Evolutionary conservation across 2,797 vertebrate species (phyloP).

Genomic region (Girardinus metallicus): DNA sequence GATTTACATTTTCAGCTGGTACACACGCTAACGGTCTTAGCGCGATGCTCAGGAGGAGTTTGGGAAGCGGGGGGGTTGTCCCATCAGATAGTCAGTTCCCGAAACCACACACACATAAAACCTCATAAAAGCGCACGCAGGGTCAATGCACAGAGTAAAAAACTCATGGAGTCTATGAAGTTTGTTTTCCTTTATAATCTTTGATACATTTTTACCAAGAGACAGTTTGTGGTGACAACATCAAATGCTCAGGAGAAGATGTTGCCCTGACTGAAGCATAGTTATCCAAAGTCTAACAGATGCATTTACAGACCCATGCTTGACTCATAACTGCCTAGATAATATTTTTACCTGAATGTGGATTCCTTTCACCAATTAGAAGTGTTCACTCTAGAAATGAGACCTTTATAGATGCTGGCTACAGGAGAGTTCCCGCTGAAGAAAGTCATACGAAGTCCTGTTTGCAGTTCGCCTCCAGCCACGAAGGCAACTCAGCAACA

Average conservation of each 20-base stretch:
- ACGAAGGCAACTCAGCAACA: neutral
- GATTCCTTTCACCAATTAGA: neutral
- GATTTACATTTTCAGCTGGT: too few species aligned
- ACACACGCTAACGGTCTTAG: too few species aligned
- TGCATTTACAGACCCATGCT: neutral
- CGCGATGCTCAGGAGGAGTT: too few species aligned
- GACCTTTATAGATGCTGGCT: neutral
- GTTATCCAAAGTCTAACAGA: neutral
- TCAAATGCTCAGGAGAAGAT: too few species aligned
- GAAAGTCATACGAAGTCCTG: neutral
- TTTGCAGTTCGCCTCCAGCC: neutral
- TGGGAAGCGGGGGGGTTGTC: too few species aligned
- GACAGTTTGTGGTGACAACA: neutral
- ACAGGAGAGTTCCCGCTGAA: neutral
- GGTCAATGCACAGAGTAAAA: too few species aligned
- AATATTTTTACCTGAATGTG: neutral
- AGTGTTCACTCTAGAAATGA: neutral
- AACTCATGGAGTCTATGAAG: too few species aligned
- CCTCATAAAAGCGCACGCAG: too few species aligned
- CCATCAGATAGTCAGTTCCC: too few species aligned
- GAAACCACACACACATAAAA: too few species aligned
- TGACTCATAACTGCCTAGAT: neutral
- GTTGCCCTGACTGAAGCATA: neutral
- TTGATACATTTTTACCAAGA: neutral
- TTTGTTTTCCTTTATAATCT: neutral